Evolutionary conservation across 2,797 vertebrate species (phyloP).

Genomic region (Varecia variegata): DNA sequence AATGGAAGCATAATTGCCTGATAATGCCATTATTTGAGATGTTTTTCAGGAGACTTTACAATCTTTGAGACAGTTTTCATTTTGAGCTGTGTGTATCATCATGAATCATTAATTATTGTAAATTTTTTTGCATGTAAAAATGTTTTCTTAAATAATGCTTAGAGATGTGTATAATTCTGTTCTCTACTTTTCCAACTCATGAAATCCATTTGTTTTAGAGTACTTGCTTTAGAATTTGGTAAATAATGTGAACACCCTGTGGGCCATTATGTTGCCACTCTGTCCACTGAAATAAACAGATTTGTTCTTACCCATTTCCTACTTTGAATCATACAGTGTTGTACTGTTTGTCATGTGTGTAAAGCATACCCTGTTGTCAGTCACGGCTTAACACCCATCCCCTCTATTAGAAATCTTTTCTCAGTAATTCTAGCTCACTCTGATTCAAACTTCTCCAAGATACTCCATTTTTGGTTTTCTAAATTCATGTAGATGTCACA

Average conservation of each 20-base stretch:
- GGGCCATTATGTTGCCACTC: background rate
- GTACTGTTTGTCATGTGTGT: background rate
- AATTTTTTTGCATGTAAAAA: background rate
- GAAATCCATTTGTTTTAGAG: background rate
- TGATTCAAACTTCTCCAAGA: background rate
- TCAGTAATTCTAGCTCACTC: background rate
- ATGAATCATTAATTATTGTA: conserved; percentile 3
- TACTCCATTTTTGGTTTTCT: background rate
- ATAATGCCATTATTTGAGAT: background rate
- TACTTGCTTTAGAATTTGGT: background rate
- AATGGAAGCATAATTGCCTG: conserved; percentile 38
- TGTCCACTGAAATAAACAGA: background rate
- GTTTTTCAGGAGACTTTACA: background rate
- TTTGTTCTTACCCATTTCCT: background rate
- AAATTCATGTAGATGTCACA: background rate
- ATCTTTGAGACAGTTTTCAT: background rate
- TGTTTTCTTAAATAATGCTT: background rate
- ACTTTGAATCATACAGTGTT: background rate
- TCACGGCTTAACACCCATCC: background rate
- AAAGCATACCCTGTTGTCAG: background rate
- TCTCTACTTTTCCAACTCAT: background rate
- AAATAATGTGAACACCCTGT: background rate
- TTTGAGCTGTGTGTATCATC: background rate
- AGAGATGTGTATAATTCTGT: background rate
- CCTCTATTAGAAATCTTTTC: background rate